phyloP scores from a whole-genome alignment of 1,140 invertebrate species.

The Colletes latitarsis region DNA sequence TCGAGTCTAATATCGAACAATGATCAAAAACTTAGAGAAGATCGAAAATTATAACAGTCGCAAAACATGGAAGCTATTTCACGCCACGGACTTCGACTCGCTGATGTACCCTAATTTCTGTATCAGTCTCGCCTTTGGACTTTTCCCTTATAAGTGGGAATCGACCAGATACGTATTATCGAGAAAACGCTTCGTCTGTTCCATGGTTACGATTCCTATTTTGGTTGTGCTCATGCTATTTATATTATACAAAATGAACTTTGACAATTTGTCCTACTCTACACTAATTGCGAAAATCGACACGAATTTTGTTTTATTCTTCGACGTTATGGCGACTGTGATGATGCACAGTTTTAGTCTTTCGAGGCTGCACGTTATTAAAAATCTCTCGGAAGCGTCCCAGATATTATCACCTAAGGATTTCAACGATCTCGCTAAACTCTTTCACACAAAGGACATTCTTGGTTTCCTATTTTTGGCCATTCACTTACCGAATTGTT shows the following conservation, averaged over 20 bases:
- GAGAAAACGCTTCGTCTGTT: constrained; percentile 21
- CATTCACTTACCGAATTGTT: constrained; percentile 42
- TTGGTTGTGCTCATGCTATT: constrained; percentile 10
- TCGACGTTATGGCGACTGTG: constrained; percentile 34
- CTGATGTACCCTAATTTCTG: constrained; percentile 61
- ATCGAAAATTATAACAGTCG: no score
- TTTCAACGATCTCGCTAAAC: constrained; percentile 58
- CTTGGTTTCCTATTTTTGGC: constrained; percentile 64
- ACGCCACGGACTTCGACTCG: constrained; percentile 56
- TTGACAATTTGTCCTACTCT: not conserved
- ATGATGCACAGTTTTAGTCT: constrained; percentile 44
- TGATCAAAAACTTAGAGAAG: not conserved
- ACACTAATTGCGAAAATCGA: constrained; percentile 57
- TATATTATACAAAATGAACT: constrained; percentile 62
- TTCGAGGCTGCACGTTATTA: constrained; percentile 58
- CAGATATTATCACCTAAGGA: constrained; percentile 53
- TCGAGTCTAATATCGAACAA: not conserved
- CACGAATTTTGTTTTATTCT: constrained; percentile 62
- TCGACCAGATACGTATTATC: constrained; percentile 30
- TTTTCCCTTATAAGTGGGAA: constrained; percentile 59
- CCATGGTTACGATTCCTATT: constrained; percentile 20
- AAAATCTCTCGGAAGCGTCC: constrained; percentile 50
- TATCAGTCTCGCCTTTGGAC: constrained; percentile 53
- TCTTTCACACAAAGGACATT: constrained; percentile 70
- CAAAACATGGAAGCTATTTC: constrained; percentile 56